Base-by-base conservation (phyloP, 2,113 vertebrate species). In the Tonatia bakeri region DNA sequence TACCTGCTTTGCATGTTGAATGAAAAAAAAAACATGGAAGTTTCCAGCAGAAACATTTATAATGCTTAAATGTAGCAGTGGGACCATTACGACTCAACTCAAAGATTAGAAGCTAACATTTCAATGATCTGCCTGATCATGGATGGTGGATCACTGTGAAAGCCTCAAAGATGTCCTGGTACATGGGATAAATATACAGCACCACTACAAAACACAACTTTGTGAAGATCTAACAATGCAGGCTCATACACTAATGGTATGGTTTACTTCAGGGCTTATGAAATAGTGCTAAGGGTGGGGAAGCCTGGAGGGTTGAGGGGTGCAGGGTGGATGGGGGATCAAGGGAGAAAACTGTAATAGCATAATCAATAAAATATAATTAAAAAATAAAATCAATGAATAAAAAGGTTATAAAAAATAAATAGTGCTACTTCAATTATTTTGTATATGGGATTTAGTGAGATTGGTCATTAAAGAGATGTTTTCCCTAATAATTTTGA, bases 61-160 rank as follows among this genome's bases (percentile, higher is more conserved):
- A 96, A 64, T 26, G n/a, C n/a, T 59, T 97, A 97, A 88, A 96
- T 33, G 26, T 69, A 69, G 72, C n/a, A 82, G 72, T 50, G 73
- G 94, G 50, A 92, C 26, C 76, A 94, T 94, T 97, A 61, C 89
- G 56, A 81, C 47, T 94, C 59, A 91, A 45, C 36, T 50, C 77
- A 67, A 95, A 12, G n/a, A 33, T 79, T 97, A 97, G 40, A 90
- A 91, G 82, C n/a, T 85, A 97, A 91, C 61, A 19, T 93, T 82
- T 86, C 24, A 79, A 11, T 38, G n/a, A 86, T 80, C 19, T 12
- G n/a, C 75, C 69, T 7, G 9, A 91, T 95, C 92, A 91, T 80
- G 0, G 0, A 87, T 85, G 70, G 96, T 77, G 64, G 91, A 94
- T 96, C 87, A 95, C 4, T 88, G 69, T 61, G 77, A 85, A 95